phyloP scores from a whole-genome alignment of 2,888 invertebrate genomes.

The Callyntrura sp. region DNA sequence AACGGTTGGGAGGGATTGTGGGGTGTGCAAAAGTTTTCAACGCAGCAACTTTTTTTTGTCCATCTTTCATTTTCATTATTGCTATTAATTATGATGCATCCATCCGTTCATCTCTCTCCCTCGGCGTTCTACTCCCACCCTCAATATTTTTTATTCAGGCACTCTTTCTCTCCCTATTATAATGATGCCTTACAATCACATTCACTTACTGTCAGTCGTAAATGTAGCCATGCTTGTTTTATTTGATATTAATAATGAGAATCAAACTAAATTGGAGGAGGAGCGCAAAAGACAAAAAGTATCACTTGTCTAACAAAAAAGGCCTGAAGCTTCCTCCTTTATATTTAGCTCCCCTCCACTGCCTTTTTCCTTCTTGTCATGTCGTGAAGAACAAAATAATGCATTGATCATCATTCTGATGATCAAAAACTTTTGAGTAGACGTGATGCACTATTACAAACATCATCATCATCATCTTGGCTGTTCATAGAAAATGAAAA shows the following conservation, averaged over 20 bases:
- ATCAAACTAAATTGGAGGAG: conserved; percentile 46
- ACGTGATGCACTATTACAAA: not conserved
- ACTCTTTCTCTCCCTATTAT: conserved; percentile 14
- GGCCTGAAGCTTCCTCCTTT: conserved; percentile 23
- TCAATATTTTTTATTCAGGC: not conserved
- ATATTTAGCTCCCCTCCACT: conserved; percentile 45
- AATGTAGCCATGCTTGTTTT: conserved; percentile 58
- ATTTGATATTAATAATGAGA: conserved; percentile 31
- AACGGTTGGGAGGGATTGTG: not conserved
- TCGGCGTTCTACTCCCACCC: not conserved
- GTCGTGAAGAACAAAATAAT: conserved; percentile 24
- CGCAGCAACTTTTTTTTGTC: conserved; percentile 43
- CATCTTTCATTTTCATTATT: conserved; percentile 67
- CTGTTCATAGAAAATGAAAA: not conserved
- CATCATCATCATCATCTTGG: conserved; percentile 18
- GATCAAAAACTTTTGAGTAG: not conserved
- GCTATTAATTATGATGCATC: conserved; percentile 73
- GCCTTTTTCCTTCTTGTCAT: not conserved
- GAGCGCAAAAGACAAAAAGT: conserved; percentile 38
- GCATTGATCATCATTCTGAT: conserved; percentile 30
- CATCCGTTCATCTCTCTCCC: conserved; percentile 53
- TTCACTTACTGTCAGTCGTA: conserved; percentile 62
- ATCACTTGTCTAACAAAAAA: not conserved
- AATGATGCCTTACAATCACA: not conserved
- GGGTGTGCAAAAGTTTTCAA: conserved; percentile 14